A percentile compares a stretch with the other conserved stretches of the same genome.
These are phyloP conservation scores for Rotaria magnacalcarata DNA, from an alignment of 2,888 invertebrate species.

Conservation along the genomic window DNA sequence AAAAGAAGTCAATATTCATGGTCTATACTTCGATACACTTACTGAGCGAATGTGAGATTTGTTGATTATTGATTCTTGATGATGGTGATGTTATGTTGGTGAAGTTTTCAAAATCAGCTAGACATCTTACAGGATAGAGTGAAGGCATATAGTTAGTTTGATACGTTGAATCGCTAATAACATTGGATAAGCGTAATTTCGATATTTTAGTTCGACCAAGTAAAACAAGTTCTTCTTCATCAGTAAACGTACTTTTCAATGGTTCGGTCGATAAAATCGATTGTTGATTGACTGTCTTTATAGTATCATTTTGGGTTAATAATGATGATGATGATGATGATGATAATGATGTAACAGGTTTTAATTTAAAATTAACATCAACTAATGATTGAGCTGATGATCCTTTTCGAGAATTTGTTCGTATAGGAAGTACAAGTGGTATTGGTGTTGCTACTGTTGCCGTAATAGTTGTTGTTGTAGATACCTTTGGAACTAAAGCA, in stretches of 20 bases:
- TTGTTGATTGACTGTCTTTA: not conserved
- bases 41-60: too few relatives aligned
- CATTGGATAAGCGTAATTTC: not conserved
- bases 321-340: not conserved
- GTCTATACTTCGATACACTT: too few relatives aligned
- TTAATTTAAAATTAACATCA: slow-evolving; percentile 14
- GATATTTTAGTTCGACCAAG: not conserved
- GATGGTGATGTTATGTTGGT: not conserved
- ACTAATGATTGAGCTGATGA: not conserved
- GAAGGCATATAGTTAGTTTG: not conserved
- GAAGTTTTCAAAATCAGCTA: not conserved
- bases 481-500: not conserved
- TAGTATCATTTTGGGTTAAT: not conserved
- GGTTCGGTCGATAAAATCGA: not conserved
- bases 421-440: not conserved
- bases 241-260: not conserved
- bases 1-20: too few relatives aligned
- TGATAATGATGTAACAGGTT: not conserved
- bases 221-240: slow-evolving; percentile 27
- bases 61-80: not conserved
- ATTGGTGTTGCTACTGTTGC: not conserved
- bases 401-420: not conserved
- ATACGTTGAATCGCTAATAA: not conserved
- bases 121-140: not conserved
- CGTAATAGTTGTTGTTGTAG: not conserved